Evolutionary conservation across 1,140 invertebrate species (phyloP).

Genomic region (Stegodyphus mimosarum): DNA sequence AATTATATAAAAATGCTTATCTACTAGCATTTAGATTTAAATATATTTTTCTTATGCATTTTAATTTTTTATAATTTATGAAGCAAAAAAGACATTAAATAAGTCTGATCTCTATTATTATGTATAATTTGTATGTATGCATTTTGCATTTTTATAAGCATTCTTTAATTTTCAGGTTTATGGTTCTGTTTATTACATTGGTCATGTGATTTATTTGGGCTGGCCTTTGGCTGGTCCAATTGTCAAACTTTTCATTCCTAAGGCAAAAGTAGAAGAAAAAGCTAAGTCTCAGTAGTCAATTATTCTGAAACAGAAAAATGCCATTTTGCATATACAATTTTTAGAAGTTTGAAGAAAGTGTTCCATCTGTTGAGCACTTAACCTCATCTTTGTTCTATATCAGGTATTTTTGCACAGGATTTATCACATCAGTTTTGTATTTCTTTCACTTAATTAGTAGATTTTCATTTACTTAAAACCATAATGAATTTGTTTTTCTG

Average conservation of each 20-base stretch:
- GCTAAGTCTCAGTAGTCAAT: neutral
- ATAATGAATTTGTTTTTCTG: neutral
- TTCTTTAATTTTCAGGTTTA: constrained; percentile 6
- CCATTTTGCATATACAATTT: neutral
- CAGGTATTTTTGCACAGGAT: neutral
- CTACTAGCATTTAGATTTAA: neutral
- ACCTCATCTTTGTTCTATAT: neutral
- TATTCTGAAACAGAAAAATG: neutral
- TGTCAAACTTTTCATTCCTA: constrained; percentile 4
- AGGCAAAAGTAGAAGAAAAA: neutral
- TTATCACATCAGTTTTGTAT: neutral
- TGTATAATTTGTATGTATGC: too few relatives aligned
- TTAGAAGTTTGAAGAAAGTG: neutral
- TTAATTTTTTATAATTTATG: neutral
- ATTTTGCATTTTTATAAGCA: neutral
- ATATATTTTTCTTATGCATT: neutral
- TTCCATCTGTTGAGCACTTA: neutral
- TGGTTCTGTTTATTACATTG: constrained; percentile 7
- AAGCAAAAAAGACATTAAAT: neutral
- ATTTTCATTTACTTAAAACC: neutral
- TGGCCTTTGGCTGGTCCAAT: neutral
- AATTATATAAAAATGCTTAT: neutral
- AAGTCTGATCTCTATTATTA: neutral
- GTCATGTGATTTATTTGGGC: neutral
- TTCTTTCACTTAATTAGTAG: neutral